Evolutionary conservation across 1,140 invertebrate genomes (phyloP), one percentile per base, ranked within the genome.

Genomic region (Atta colombica): DNA sequence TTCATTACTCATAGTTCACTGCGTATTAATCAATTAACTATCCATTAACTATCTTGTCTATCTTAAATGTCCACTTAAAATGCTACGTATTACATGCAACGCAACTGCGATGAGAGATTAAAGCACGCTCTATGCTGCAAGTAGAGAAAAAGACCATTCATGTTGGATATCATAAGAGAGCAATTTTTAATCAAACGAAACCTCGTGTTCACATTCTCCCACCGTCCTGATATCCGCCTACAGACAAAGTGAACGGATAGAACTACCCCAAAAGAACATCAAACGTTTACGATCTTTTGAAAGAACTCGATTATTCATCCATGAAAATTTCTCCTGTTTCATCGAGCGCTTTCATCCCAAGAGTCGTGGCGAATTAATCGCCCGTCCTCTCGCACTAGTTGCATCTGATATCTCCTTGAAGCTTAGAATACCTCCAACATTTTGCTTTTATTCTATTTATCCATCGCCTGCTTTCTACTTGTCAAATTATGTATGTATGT

Each of bases 101-200:
- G 14, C 45, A 51, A 39, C 51, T 69, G 16, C 31, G 49, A 60
- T 45, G 39, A 60, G 18, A 74, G 25, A 82, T 84, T 84, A 84
- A 84, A 84, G 28, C 53, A 60, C 21, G n/a, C 35, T 72, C 21
- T 31, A 18, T 0, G 14, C 10, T 31, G 25, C 16, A 16, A 60
- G 35, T 60, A 74, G 69, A 75, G 18, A 61, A 84, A 82, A 49
- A 61, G 55, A 21, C 39, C 8, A 74, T 74, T 63, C 55, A 25
- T 35, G 69, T 14, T 71, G 49, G 51, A 71, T 74, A 63, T 74
- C 18, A 72, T 63, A 74, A 84, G 80, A 51, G 28, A 78, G 68
- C 39, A 39, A 88, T 55, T 60, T 80, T 87, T 68, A 60, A 88
- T 88, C 28, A 39, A 88, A 88, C 68, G 68, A 80, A 88, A 87